A percentile compares a stretch with the other conserved stretches of the same genome.
Conservation (phyloP, 2,113 vertebrate genomes). For the Machaerirhynchus nigripectus region DNA sequence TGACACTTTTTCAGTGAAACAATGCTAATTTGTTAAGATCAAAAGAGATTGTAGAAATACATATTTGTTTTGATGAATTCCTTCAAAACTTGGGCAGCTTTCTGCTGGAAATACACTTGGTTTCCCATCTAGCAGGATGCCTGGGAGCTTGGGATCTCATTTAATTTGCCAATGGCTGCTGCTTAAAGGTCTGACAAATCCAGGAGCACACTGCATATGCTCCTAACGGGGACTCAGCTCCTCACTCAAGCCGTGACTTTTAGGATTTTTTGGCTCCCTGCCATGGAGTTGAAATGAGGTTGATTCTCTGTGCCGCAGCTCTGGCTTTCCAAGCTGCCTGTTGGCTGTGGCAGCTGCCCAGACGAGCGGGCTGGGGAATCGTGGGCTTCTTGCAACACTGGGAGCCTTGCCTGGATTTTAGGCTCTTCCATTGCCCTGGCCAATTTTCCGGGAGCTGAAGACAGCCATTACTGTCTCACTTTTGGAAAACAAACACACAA, state of each 20-base stretch:
- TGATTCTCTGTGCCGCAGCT: neutral
- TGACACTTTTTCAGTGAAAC: neutral
- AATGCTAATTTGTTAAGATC: neutral
- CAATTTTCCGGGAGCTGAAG: neutral
- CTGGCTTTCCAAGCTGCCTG: neutral
- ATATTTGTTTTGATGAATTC: neutral
- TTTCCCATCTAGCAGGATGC: neutral
- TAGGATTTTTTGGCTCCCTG: neutral
- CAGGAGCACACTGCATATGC: neutral
- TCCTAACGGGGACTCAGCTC: neutral
- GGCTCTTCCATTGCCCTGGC: neutral
- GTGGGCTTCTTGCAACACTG: neutral
- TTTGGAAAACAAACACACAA: neutral
- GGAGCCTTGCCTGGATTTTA: neutral
- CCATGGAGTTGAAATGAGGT: neutral
- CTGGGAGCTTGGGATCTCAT: neutral
- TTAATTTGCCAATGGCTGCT: neutral
- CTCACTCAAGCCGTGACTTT: neutral
- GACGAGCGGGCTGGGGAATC: accelerated
- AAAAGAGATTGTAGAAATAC: neutral
- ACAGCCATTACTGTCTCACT: neutral
- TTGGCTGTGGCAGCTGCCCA: neutral
- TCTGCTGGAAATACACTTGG: neutral
- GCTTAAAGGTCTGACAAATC: neutral
- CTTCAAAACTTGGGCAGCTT: neutral